Base-by-base conservation (phyloP, 2,113 vertebrate genomes). In the Odontesthes bonariensis region DNA sequence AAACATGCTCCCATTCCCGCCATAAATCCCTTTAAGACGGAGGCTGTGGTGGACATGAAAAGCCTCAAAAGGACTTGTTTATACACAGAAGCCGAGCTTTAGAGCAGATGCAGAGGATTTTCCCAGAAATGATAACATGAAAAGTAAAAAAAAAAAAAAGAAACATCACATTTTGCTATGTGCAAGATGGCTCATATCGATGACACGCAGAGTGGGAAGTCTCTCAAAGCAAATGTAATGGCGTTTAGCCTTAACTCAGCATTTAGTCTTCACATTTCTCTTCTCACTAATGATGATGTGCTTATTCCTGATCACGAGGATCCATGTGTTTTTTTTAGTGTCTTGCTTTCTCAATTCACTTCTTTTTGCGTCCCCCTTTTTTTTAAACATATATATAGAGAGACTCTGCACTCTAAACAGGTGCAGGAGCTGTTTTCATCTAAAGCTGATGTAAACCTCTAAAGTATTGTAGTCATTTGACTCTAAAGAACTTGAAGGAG, bases 1-100 rank as follows among this genome's bases (percentile, higher is more conserved):
- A 49, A 76, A 42, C 71, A 32, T 9, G 51, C 23, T 68, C 35
- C 16, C 14, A 16, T 23, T 33, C 16, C 0, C 4, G 20, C 51
- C 47, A 19, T 23, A 40, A 17, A 33, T 35, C 40, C 51, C 33
- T 23, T 77, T 52, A 82, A 22, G 31, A 16, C 20, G 42, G 46
- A 81, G 69, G 79, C 53, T 77, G 55, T 42, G 51, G 53, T 9
- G 52, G 23, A 46, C 53, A 58, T 3, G 60, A 38, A 61, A 61
- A 19, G 5, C 44, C 75, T 61, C 62, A 44, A 6, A 69, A 54
- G 19, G 17, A 19, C 17, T 5, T 12, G 6, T 52, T n/a, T 20
- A 27, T 27, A 51, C 31, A n/a, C 11, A 9, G 33, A 56, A 11
- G 13, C 22, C 2, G 3, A 47, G 5, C 8, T 22, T 68, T 17